Percentiles rank a stretch among this genome's conserved stretches.
Conservation (phyloP, 2,797 vertebrate species). For the Rachycentron canadum region DNA sequence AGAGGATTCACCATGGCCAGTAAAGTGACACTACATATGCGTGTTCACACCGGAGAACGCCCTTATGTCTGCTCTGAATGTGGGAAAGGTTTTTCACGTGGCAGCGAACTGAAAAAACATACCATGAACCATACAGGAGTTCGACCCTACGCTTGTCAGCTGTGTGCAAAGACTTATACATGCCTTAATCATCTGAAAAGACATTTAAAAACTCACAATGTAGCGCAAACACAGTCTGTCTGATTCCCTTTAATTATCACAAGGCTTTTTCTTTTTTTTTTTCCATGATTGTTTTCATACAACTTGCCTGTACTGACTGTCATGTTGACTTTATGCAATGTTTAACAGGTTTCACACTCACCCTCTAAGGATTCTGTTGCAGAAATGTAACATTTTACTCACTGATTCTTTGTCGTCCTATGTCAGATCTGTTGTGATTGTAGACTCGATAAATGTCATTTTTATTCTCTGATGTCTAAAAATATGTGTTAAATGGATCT, state of each 20-base stretch:
- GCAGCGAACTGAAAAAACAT: slow-evolving; percentile 65
- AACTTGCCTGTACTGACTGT: not conserved
- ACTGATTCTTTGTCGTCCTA: not conserved
- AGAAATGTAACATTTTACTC: not conserved
- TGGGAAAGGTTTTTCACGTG: slow-evolving; percentile 65
- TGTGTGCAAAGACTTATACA: slow-evolving; percentile 69
- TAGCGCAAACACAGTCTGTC: slow-evolving; percentile 1
- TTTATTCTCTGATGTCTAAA: slow-evolving; percentile 14
- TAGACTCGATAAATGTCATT: not conserved
- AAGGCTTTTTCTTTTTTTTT: not conserved
- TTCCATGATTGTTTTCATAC: not conserved
- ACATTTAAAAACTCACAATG: slow-evolving; percentile 68
- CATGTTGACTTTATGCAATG: not conserved
- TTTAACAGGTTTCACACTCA: not conserved
- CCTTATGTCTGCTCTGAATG: slow-evolving; percentile 68
- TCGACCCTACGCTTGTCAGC: slow-evolving; percentile 61
- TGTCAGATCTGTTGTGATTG: slow-evolving; percentile 17
- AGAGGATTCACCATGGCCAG: slow-evolving; percentile 65
- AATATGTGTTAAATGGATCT: not conserved
- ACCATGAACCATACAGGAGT: slow-evolving; percentile 63
- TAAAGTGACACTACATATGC: slow-evolving; percentile 68
- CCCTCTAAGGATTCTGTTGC: not conserved
- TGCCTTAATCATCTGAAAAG: slow-evolving; percentile 69
- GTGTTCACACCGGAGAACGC: slow-evolving; percentile 67
- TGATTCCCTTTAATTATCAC: not conserved